Conservation (phyloP, 2,113 vertebrate species). For the Montifringilla adamsi region DNA sequence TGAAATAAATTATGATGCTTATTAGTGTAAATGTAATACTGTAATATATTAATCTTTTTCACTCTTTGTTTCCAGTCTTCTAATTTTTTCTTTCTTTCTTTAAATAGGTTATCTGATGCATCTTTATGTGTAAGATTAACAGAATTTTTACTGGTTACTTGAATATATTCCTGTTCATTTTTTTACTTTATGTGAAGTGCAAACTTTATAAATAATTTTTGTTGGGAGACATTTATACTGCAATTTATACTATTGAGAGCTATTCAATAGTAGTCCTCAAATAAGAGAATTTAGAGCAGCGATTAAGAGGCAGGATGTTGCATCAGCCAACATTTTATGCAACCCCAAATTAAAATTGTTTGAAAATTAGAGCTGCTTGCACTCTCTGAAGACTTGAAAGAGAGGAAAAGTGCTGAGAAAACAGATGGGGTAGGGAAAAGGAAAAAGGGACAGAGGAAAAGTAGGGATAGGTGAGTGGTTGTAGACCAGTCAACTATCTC, state of each 20-base stretch:
- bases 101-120: neutral
- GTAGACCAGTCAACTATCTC: neutral
- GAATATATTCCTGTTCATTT: neutral
- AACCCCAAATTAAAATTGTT: neutral
- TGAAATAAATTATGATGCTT: neutral
- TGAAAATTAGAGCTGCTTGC: neutral
- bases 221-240: neutral
- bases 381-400: neutral
- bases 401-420: neutral
- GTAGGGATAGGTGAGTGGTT: rapidly evolving
- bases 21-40: neutral
- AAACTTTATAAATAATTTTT: neutral
- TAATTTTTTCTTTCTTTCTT: neutral
- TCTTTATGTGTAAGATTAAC: neutral
- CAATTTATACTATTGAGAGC: neutral
- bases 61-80: neutral
- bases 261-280: neutral
- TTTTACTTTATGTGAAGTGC: neutral
- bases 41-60: neutral
- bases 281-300: neutral
- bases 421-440: neutral
- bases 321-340: neutral
- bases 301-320: neutral
- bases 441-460: neutral
- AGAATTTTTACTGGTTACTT: neutral